Evolutionary conservation across 2,113 vertebrate species (phyloP).

Genomic region (Pelmatolapia mariae): DNA sequence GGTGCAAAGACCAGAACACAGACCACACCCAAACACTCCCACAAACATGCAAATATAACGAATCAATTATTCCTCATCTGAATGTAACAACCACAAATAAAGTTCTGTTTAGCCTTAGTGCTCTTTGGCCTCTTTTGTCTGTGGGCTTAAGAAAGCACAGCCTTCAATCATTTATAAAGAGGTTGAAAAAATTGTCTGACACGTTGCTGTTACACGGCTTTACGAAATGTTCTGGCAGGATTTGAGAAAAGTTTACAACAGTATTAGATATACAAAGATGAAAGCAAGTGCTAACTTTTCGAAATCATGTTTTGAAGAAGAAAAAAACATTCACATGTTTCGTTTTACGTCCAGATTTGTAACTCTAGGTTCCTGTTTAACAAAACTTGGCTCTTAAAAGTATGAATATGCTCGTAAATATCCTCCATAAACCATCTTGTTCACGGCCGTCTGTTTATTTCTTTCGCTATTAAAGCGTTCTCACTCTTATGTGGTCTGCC

Average conservation of each 20-base stretch:
- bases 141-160: neutral
- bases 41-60: constrained; percentile 1
- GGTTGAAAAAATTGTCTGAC: neutral
- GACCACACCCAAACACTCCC: neutral
- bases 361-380: neutral
- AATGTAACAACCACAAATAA: neutral
- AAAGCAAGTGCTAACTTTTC: neutral
- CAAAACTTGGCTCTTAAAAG: constrained; percentile 5
- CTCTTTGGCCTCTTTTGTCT: neutral
- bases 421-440: neutral
- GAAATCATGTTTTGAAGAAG: neutral
- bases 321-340: neutral
- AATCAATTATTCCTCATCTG: neutral
- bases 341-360: neutral
- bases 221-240: constrained; percentile 1
- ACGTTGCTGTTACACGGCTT: neutral
- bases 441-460: neutral
- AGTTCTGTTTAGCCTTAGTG: neutral
- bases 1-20: neutral
- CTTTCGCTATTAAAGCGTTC: neutral
- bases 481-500: constrained; percentile 14
- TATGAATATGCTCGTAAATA: constrained; percentile 21
- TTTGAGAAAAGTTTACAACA: neutral
- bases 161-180: neutral
- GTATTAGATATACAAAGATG: constrained; percentile 1